Base-by-base conservation (phyloP, 2,888 invertebrate species). In the Diplazon laetatorius region DNA sequence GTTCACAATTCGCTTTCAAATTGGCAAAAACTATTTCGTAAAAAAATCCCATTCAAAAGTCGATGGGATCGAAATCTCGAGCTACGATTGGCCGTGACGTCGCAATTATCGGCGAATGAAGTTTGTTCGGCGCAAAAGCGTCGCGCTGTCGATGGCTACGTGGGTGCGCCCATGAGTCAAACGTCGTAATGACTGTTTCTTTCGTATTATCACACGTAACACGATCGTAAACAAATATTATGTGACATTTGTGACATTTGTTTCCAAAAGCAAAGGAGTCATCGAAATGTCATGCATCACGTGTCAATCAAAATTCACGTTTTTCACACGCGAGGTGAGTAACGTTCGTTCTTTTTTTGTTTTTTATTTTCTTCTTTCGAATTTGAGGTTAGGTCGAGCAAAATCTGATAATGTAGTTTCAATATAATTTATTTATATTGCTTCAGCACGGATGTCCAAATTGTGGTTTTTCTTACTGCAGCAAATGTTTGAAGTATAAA, bases 391-490 rank as follows among this genome's bases (percentile, higher is more conserved):
- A 59, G 37, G 20, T 20, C 12, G 39, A 48, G 25, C 18, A 50
- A 75, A 14, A 60, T 69, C 75, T 78, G 71, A 71, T 57, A 69
- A 14, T 65, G 68, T 60, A 65, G 65, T 55, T 48, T 68, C n/a
- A 12, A 10, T 18, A 44, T 9, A 46, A 44, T 62, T 35, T 76
- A 63, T 81, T 52, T 25, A 66, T 80, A 66, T 69, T 72, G 72
- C 93, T 93, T 82, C 91, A 97, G 97, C 93, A 94, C 92, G 97
- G 96, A 18, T 97, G 97, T 89, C 95, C 96, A 48, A 94, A 93
- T 86, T 97, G 97, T 91, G 96, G 96, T 35, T 95, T 95, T 91
- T 95, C 96, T 57, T 96, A 95, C 91, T 97, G 97, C 89, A 93
- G 93, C 76, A 96, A 95, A 90, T 97, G 97, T 90, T 91, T 97